Base-by-base conservation (phyloP, 2,888 invertebrate genomes). In the Hyles lineata region DNA sequence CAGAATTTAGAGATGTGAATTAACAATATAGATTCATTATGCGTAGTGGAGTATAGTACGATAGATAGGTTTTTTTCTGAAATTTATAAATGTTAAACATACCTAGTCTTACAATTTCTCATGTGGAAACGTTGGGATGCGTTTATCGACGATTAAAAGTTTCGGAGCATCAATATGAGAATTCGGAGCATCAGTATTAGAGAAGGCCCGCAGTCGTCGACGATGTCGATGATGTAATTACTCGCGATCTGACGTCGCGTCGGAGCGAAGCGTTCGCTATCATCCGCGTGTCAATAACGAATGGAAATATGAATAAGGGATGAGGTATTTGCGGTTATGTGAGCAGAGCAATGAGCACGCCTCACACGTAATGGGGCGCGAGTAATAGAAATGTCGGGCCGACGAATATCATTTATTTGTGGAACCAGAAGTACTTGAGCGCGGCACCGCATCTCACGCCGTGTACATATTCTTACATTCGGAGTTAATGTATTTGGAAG, bases 1-100 rank as follows among this genome's bases (percentile, higher is more conserved):
- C 86, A 84, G 81, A 81, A 77, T 77, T 82, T 86, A 86, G 83
- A 76, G 60, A 78, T 78, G 78, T 77, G 81, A 82, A 82, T 80
- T 78, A 83, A 82, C 83, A 82, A 78, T 81, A 81, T 81, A 79
- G 75, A 73, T 72, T 74, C 79, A 82, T 81, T 82, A 84, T 80
- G 79, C 79, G 87, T 91, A 90, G 90, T 80, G 77, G 83, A 86
- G 82, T 83, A 83, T 88, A 89, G 87, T 79, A 81, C 85, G 83
- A 89, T 92, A 93, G 92, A 92, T 94, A 93, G 93, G 92, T 84
- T 86, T 90, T 29, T 91, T 92, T 93, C 93, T 90, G 91, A 94
- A 94, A 93, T 93, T 92, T 93, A 93, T 93, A 90, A 93, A 93
- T 87, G 93, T 93, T 93, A 89, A 88, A 87, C 82, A 86, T 89